Percentiles rank a stretch among this genome's conserved stretches.
These are phyloP conservation scores for Gallinago jamesoni DNA, from an alignment of 2,113 vertebrate genomes.

Conservation along the genomic window DNA sequence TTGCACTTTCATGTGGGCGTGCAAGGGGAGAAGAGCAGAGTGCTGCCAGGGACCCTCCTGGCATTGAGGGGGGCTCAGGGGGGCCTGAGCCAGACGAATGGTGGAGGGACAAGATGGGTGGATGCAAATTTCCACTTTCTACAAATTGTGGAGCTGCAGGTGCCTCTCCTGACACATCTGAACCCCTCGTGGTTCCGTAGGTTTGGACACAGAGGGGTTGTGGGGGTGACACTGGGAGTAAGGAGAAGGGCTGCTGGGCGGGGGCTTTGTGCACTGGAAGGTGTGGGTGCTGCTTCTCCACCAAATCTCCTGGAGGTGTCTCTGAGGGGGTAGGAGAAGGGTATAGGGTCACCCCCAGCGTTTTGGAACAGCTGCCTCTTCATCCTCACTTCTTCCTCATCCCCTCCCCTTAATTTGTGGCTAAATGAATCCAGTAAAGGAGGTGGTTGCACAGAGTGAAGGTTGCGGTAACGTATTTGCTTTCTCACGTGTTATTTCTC, in stretches of 20 bases:
- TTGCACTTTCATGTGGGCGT: not conserved
- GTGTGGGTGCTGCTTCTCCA: not conserved
- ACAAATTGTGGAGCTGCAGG: rapidly evolving
- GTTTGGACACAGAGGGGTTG: rapidly evolving
- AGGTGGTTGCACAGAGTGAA: not conserved
- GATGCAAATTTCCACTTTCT: not conserved
- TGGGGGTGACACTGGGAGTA: rapidly evolving
- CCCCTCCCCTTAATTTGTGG: not conserved
- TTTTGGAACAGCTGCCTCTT: not conserved
- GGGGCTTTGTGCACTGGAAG: not conserved
- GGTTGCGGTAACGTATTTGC: not conserved
- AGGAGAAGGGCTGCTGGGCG: rapidly evolving
- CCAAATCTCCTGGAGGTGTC: not conserved
- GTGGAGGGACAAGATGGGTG: not conserved
- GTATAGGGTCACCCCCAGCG: not conserved
- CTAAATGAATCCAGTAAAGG: not conserved
- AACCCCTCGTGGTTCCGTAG: rapidly evolving
- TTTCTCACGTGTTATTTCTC: not conserved
- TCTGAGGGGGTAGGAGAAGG: not conserved
- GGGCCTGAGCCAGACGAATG: not conserved
- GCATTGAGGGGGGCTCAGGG: not conserved
- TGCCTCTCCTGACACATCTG: not conserved
- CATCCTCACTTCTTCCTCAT: constrained; percentile 5
- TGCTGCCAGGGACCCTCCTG: not conserved
- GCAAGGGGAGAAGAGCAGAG: not conserved